Conservation (phyloP, 1,140 invertebrate genomes). For the Philotrypesis tridentata region DNA sequence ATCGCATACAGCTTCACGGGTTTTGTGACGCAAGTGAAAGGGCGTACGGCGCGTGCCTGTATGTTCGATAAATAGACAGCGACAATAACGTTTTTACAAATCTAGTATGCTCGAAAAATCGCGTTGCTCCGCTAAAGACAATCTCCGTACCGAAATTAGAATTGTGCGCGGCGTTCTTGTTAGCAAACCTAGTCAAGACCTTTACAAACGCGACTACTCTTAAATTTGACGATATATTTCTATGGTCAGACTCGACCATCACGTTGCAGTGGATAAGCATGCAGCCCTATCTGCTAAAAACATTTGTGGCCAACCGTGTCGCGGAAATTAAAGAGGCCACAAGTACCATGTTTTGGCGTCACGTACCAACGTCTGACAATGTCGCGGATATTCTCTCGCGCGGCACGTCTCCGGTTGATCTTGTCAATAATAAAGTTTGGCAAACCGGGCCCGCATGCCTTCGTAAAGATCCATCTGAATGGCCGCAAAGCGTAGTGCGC, state of each 20-base stretch:
- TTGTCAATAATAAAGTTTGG: too few species aligned
- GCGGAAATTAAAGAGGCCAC: not conserved
- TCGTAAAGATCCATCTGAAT: not conserved
- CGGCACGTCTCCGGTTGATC: too few species aligned
- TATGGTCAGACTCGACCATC: conserved; percentile 29
- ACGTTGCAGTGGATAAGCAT: conserved; percentile 14
- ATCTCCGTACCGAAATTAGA: conserved; percentile 17
- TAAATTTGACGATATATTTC: not conserved
- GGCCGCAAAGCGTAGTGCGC: not conserved
- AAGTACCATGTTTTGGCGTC: not conserved
- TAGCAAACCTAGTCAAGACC: not conserved
- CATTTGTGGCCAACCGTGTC: conserved; percentile 25
- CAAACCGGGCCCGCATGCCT: not conserved
- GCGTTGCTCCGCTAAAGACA: conserved; percentile 13
- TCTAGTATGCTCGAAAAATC: conserved; percentile 3
- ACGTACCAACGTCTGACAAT: not conserved
- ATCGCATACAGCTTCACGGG: conserved; percentile 33
- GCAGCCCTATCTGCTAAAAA: not conserved
- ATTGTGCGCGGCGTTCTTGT: conserved; percentile 19
- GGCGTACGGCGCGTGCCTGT: conserved; percentile 19
- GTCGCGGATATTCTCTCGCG: not conserved
- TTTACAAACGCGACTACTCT: not conserved
- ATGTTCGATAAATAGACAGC: not conserved
- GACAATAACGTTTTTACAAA: not conserved
- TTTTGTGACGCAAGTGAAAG: conserved; percentile 17